Evolutionary conservation across 2,113 vertebrate genomes (phyloP), one percentile per base, ranked within the genome.

Genomic region (Lophotis ruficrista): DNA sequence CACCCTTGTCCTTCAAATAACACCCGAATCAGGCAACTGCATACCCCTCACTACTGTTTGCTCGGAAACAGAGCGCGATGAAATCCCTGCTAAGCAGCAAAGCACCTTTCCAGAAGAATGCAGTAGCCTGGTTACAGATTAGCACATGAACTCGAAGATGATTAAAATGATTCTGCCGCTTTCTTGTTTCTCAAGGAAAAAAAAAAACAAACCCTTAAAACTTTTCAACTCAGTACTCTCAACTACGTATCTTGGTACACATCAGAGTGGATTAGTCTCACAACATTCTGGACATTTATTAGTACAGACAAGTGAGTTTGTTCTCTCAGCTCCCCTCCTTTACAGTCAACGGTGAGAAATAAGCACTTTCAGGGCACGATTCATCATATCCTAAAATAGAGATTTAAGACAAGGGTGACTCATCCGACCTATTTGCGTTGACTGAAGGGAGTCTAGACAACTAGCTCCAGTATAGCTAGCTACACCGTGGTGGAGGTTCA

Each of bases 401-500:
- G 38, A 50, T 65, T 62, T 47, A 75, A 95, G 84, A 90, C 57
- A 51, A 82, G 61, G 4, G 66, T 94, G 92, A 95, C 84, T 97
- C 94, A 95, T 94, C 92, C 85, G 92, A 91, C 96, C 92, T 93
- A 96, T 93, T 8, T 94, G 85, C 43, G 5, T 61, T 41, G 92
- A 72, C 82, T 85, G 53, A 75, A 93, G 30, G 45, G 30, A 93
- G 78, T 79, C 94, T 71, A 90, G 94, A 94, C 66, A 92, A 90
- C 45, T n/a, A 72, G 57, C 82, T 80, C 75, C 64, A 85, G 85
- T 35, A 82, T 18, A 89, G 61, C 2, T 5, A 48, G 4, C 61
- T 43, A 38, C 50, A 23, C 3, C 12, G 48, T 28, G 33, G 48
- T 82, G 48, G 78, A 48, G 7, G 12, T 41, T 68, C 21, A 62